Conservation (phyloP, 2,113 vertebrate genomes). For the Sturnira hondurensis region DNA sequence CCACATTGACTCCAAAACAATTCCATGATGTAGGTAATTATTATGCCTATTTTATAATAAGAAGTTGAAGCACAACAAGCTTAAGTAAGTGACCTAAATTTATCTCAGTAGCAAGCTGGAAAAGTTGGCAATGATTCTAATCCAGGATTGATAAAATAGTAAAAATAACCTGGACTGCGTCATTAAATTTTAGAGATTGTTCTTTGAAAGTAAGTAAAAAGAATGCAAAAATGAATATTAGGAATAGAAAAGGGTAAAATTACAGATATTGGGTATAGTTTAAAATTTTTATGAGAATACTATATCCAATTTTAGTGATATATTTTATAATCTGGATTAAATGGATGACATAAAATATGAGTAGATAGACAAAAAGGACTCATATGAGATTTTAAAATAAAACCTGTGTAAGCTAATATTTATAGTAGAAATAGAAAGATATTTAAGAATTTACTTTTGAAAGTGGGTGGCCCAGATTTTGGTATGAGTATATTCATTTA, state of each 20-base stretch:
- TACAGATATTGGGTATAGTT: background rate
- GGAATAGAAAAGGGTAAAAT: background rate
- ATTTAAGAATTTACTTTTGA: background rate
- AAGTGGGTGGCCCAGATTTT: constrained; percentile 1
- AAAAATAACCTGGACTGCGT: background rate
- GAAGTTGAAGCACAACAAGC: background rate
- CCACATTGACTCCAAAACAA: background rate
- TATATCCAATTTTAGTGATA: background rate
- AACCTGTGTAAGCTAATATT: background rate
- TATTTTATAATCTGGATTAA: constrained; percentile 1
- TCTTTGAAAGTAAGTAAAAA: constrained; percentile 22
- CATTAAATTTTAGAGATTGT: background rate
- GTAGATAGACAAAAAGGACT: background rate
- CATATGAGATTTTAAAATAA: background rate
- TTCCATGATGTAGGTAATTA: background rate
- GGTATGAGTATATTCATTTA: background rate
- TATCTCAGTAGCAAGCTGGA: background rate
- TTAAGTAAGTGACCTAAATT: background rate
- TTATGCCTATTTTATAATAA: background rate
- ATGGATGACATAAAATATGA: constrained; percentile 9
- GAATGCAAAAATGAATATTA: background rate
- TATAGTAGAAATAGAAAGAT: background rate
- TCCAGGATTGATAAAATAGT: background rate
- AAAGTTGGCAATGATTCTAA: background rate
- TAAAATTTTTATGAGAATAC: background rate